phyloP scores from a whole-genome alignment of 2,888 invertebrate genomes.

The Tachina fera region DNA sequence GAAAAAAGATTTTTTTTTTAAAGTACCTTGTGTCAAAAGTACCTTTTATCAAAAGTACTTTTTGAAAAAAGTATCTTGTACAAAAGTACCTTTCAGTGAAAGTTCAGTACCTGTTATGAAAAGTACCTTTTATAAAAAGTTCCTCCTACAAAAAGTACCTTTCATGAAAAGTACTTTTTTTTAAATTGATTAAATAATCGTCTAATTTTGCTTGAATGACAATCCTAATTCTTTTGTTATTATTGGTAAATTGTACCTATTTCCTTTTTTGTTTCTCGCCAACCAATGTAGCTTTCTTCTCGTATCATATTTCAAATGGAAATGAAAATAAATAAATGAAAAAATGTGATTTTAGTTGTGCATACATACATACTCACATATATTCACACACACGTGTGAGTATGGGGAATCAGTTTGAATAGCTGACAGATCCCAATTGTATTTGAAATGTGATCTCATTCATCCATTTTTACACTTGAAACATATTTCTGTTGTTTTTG shows the following conservation, averaged over 20 bases:
- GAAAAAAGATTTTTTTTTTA: too few relatives aligned
- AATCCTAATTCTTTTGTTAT: constrained; percentile 19
- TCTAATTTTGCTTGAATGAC: background rate
- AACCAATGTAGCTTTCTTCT: constrained; percentile 77
- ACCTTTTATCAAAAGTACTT: too few relatives aligned
- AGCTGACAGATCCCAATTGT: constrained; percentile 79
- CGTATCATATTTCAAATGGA: constrained; percentile 76
- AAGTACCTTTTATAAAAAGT: too few relatives aligned
- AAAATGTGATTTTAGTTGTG: constrained; percentile 48
- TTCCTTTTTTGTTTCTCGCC: constrained; percentile 31
- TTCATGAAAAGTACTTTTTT: too few relatives aligned
- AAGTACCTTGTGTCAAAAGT: too few relatives aligned
- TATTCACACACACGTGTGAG: background rate
- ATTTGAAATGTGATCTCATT: constrained; percentile 78
- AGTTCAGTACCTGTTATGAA: too few relatives aligned
- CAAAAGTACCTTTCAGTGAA: too few relatives aligned
- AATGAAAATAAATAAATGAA: constrained; percentile 56
- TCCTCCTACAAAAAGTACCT: too few relatives aligned
- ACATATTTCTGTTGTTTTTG: constrained; percentile 56
- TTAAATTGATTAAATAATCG: too few relatives aligned
- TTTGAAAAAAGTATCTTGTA: too few relatives aligned
- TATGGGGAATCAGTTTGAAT: constrained; percentile 54
- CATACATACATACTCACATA: background rate
- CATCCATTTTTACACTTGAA: constrained; percentile 77
- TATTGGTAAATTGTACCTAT: constrained; percentile 60